Evolutionary conservation across 2,113 vertebrate species (phyloP).

Genomic region (Copsychus sechellarum): DNA sequence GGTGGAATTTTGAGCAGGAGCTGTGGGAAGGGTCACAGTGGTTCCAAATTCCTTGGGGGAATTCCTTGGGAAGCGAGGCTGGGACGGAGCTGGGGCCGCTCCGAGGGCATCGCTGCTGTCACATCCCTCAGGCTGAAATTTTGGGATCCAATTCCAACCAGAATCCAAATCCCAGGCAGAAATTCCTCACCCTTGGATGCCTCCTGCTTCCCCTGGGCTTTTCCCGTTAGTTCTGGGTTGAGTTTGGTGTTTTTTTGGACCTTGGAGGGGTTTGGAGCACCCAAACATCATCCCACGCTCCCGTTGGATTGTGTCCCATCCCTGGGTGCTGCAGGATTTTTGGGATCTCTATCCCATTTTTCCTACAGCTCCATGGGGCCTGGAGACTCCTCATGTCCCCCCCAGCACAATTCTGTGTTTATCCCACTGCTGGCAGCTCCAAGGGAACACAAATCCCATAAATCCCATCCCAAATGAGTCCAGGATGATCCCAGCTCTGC

Average conservation of each 20-base stretch:
- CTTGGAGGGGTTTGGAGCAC: neutral
- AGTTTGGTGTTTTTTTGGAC: neutral
- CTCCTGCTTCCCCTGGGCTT: neutral
- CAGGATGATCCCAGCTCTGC: neutral
- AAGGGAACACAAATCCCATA: neutral
- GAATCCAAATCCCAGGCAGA: neutral
- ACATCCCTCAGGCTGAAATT: neutral
- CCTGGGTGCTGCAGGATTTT: neutral
- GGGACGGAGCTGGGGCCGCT: rapidly evolving
- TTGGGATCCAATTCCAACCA: neutral
- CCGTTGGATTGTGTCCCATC: rapidly evolving
- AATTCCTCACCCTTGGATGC: neutral
- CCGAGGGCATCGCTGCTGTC: rapidly evolving
- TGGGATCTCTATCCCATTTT: neutral
- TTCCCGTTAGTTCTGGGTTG: neutral
- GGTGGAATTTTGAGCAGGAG: neutral
- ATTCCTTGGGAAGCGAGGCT: neutral
- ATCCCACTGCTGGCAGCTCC: neutral
- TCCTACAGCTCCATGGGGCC: rapidly evolving
- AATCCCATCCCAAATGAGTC: neutral
- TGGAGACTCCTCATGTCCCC: rapidly evolving
- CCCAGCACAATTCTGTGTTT: rapidly evolving
- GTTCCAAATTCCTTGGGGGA: neutral
- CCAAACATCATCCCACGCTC: rapidly evolving
- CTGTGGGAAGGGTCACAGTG: rapidly evolving